These are phyloP conservation scores for Chamaea fasciata DNA, from an alignment of 2,113 vertebrate species.

Conservation along the genomic window DNA sequence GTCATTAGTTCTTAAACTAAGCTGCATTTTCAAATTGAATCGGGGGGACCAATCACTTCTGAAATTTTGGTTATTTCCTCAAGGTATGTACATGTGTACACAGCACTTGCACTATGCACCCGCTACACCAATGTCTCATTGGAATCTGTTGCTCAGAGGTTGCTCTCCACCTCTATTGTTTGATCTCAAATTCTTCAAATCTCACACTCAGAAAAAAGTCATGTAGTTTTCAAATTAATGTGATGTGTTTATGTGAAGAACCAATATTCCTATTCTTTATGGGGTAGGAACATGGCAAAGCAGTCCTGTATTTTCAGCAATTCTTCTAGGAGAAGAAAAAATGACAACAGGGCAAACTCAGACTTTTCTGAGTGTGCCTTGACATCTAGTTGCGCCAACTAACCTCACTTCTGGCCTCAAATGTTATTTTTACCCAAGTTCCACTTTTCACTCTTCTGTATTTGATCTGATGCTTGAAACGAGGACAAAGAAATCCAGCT, in stretches of 20 bases:
- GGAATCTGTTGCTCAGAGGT: not conserved
- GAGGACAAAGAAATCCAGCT: not conserved
- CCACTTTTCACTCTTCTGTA: not conserved
- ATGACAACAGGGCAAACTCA: not conserved
- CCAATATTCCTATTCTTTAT: not conserved
- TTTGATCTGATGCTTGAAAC: not conserved
- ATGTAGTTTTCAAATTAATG: not conserved
- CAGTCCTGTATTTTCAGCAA: not conserved
- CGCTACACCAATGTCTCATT: not conserved
- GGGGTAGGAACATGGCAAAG: not conserved
- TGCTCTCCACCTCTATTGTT: not conserved
- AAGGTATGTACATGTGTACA: not conserved
- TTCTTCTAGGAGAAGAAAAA: not conserved
- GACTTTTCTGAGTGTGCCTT: not conserved
- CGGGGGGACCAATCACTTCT: not conserved
- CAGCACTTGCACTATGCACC: accelerated
- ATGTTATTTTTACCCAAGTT: not conserved
- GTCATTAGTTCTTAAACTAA: not conserved
- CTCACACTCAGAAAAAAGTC: not conserved
- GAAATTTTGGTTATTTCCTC: not conserved
- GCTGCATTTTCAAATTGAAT: not conserved
- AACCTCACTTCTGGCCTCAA: not conserved
- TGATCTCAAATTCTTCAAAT: not conserved
- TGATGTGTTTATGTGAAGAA: not conserved
- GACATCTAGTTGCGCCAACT: not conserved